A percentile compares a stretch with the other conserved stretches of the same genome.
These are phyloP conservation scores for Rhopilema esculentum DNA, from an alignment of 30 jellyfish, hydroid and myxozoan genomes.

Conservation along the genomic window DNA sequence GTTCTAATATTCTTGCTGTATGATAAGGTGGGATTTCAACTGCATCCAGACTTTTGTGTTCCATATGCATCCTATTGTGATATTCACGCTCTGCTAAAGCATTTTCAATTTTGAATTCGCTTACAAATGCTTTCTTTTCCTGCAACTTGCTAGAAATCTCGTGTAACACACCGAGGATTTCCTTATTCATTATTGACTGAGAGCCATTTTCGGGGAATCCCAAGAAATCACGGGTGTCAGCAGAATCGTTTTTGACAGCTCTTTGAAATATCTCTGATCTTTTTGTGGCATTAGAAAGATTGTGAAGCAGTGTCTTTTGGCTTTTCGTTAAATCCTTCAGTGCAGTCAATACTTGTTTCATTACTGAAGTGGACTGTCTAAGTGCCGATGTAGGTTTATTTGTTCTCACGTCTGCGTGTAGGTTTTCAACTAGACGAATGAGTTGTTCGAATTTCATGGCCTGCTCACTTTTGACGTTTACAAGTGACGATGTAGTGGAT, in stretches of 20 bases:
- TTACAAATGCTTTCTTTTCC: neutral
- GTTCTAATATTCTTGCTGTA: neutral
- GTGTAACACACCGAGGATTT: constrained; percentile 34
- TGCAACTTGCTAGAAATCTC: constrained; percentile 49
- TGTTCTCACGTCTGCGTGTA: constrained; percentile 44
- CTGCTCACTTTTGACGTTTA: neutral
- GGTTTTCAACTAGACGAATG: constrained; percentile 32
- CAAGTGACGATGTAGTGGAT: neutral
- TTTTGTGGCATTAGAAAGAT: constrained; percentile 24
- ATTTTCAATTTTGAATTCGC: neutral
- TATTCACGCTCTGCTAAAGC: neutral
- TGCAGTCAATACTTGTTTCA: constrained; percentile 45
- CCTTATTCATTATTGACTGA: neutral
- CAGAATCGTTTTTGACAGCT: constrained; percentile 2
- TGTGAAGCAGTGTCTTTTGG: constrained; percentile 6
- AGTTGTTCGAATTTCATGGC: constrained; percentile 42
- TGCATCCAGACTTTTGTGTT: neutral
- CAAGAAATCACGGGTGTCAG: neutral
- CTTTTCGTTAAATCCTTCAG: constrained; percentile 22
- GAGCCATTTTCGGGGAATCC: neutral
- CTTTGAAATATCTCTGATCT: constrained; percentile 44
- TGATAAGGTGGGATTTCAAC: neutral
- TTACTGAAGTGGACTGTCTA: constrained; percentile 34
- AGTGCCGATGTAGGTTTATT: constrained; percentile 29
- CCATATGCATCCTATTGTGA: too few relatives aligned